These are phyloP conservation scores for Poicephalus meyeri DNA, from an alignment of 2,113 vertebrate species.

Conservation along the genomic window DNA sequence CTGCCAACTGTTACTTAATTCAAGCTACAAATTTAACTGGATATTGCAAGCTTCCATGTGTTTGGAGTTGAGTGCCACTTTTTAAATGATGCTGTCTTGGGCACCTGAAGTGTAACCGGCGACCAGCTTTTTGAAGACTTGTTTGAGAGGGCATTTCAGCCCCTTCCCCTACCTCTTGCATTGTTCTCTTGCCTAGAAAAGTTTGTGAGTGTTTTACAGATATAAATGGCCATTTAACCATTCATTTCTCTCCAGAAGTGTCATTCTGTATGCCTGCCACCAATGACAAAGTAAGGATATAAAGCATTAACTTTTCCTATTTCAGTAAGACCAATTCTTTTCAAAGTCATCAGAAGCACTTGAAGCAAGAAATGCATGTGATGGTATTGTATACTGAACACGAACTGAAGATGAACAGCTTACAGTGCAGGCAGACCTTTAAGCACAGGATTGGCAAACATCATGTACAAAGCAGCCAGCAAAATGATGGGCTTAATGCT, in stretches of 20 bases:
- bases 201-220: background rate
- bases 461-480: background rate
- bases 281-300: background rate
- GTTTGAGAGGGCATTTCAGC: background rate
- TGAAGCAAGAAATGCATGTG: background rate
- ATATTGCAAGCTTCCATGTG: background rate
- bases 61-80: background rate
- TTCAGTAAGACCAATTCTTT: background rate
- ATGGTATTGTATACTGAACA: accelerated
- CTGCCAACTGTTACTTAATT: background rate
- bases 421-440: background rate
- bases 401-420: background rate
- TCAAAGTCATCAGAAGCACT: background rate
- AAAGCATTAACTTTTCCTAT: background rate
- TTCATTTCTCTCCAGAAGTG: background rate
- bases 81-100: background rate
- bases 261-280: background rate
- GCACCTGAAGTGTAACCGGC: background rate
- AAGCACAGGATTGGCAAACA: background rate
- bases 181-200: background rate
- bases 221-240: background rate
- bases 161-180: background rate
- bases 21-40: background rate
- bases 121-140: background rate
- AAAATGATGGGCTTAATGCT: background rate